phyloP scores from a whole-genome alignment of 2,797 vertebrate genomes.

The Lepus townsendii region DNA sequence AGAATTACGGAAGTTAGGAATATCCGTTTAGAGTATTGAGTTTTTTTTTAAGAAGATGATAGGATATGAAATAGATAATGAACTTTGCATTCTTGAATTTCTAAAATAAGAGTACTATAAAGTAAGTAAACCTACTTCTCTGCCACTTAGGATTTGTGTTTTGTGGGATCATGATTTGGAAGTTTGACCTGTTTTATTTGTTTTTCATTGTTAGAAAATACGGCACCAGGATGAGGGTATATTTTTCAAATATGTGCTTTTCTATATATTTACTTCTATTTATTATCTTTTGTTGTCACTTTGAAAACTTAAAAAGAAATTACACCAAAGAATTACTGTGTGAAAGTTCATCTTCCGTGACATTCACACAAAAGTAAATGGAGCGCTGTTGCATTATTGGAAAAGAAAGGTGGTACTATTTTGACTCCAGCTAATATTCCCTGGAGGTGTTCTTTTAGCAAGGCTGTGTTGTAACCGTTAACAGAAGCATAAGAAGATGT shows the following conservation, averaged over 20 bases:
- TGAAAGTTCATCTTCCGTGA: neutral
- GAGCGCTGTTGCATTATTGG: neutral
- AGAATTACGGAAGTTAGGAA: neutral
- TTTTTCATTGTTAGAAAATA: conserved; percentile 36
- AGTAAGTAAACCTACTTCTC: neutral
- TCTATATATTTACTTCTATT: conserved; percentile 32
- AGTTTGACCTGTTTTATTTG: conserved; percentile 4
- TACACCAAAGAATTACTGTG: neutral
- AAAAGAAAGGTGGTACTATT: conserved; percentile 20
- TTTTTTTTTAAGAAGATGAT: neutral
- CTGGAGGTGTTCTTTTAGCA: neutral
- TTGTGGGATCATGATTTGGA: neutral
- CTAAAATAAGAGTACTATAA: conserved; percentile 3
- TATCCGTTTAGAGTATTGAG: conserved; percentile 32
- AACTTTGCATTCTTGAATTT: conserved; percentile 12
- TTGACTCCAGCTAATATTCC: neutral
- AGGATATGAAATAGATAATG: neutral
- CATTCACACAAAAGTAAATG: neutral
- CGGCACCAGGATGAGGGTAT: neutral
- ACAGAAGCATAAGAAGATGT: neutral
- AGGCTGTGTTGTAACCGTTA: neutral
- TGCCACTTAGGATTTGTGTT: conserved; percentile 21
- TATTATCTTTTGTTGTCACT: conserved; percentile 5
- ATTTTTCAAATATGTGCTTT: conserved; percentile 33
- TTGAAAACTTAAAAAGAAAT: conserved; percentile 44